A percentile compares a stretch with the other conserved stretches of the same genome.
phyloP scores from a whole-genome alignment of 2,888 invertebrate genomes.

The Habrosyne pyritoides region DNA sequence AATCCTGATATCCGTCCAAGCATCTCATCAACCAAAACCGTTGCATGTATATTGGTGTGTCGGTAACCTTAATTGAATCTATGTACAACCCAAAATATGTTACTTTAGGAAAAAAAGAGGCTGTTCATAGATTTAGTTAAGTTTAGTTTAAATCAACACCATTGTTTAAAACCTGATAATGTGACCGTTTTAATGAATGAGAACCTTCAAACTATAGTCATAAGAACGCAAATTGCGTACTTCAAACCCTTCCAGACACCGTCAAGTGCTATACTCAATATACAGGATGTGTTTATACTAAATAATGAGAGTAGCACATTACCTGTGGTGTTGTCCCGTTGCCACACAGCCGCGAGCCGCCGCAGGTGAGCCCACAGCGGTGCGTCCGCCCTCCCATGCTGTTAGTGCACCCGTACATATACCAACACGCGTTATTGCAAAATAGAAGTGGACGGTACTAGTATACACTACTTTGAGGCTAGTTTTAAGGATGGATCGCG shows the following conservation, averaged over 20 bases:
- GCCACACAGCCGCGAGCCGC: constrained; percentile 66
- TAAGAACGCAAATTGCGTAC: too few species aligned
- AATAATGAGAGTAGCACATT: constrained; percentile 23
- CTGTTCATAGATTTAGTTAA: too few species aligned
- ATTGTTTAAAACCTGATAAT: too few species aligned
- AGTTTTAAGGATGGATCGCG: constrained; percentile 22
- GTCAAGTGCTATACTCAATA: background rate
- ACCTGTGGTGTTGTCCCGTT: constrained; percentile 51
- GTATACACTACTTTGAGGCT: constrained; percentile 8
- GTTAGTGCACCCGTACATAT: constrained; percentile 78
- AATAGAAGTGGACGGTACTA: constrained; percentile 14
- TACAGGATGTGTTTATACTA: background rate
- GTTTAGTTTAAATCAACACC: too few species aligned
- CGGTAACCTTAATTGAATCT: too few species aligned
- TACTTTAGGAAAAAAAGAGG: too few species aligned
- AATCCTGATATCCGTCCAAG: background rate
- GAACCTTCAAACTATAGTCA: too few species aligned
- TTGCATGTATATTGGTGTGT: too few species aligned
- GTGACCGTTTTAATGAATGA: too few species aligned
- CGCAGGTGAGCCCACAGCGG: constrained; percentile 79
- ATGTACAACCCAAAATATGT: too few species aligned
- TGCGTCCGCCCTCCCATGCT: constrained; percentile 83
- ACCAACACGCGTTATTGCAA: constrained; percentile 23
- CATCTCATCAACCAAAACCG: background rate
- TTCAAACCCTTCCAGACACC: background rate